Base-by-base conservation (phyloP, 2,797 vertebrate species). In the Enteromius thamalakanensis region DNA sequence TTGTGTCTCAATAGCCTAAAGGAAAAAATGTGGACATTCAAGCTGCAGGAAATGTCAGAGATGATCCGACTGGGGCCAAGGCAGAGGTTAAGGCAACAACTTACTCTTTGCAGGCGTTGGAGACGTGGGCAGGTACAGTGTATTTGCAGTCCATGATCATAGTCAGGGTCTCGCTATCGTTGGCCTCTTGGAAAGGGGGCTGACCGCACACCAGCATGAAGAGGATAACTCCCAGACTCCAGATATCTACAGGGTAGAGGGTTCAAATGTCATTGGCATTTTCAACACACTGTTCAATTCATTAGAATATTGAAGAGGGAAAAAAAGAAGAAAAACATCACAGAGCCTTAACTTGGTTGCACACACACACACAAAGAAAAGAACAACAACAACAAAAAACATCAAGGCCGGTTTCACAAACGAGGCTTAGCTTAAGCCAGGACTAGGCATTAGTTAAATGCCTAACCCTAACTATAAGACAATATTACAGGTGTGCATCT, bases 131-230 rank as follows among this genome's bases (percentile, higher is more conserved):
- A 0, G 96, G 96, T 62, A 96, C 83, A 0, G 93, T 95, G 93
- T 97, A 97, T 93, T 96, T 96, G 86, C 96, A 97, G 92, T 97
- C 96, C 95, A 97, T 96, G 91, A 97, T 97, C 96, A 97, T 97
- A 89, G 96, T 97, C 86, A 97, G 95, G 17, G 96, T 97, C 93
- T 97, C 96, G 0, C 96, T 97, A 94, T 97, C 96, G 0, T 97
- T 97, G 69, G 96, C 96, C 89, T 97, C 96, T 90, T 97, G 96
- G 91, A 97, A 97, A 0, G 96, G 96, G 0, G 96, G 96, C 58
- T 96, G 96, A 81, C 96, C 96, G 0, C 95, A 97, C 3, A 97
- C 96, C 92, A 97, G 90, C 96, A 97, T 96, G 89, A 96, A 97
- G 55, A 96, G 95, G 90, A 96, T 96, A 89, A 97, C 96, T 3